These are phyloP conservation scores for Bradypus variegatus DNA, from an alignment of 2,797 vertebrate species.

Conservation along the genomic window DNA sequence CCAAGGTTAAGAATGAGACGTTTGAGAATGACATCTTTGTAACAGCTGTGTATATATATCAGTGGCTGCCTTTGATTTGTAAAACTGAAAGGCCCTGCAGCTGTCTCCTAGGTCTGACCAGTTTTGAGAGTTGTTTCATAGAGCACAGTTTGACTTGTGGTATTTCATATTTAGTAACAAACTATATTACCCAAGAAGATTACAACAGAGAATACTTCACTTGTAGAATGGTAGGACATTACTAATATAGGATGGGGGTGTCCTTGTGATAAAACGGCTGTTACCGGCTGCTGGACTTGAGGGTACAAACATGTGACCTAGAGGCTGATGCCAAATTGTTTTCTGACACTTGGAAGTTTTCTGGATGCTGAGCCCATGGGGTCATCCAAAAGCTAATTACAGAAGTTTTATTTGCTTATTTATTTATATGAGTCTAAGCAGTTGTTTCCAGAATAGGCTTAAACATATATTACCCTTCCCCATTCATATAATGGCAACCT, in stretches of 20 bases:
- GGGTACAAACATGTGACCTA: accelerated
- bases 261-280: not conserved
- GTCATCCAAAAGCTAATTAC: not conserved
- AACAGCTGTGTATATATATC: no score
- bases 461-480: not conserved
- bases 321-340: not conserved
- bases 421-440: not conserved
- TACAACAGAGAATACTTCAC: not conserved
- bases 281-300: not conserved
- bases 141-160: not conserved
- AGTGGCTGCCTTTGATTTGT: not conserved
- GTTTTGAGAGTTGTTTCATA: not conserved
- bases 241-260: not conserved
- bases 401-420: not conserved
- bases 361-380: not conserved
- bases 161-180: not conserved
- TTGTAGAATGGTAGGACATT: not conserved
- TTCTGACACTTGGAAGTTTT: not conserved
- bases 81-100: not conserved
- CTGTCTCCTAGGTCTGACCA: not conserved
- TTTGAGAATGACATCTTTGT: not conserved
- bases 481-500: not conserved
- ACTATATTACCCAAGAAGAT: not conserved
- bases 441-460: not conserved
- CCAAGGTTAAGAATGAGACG: not conserved